Conservation (phyloP, 2,113 vertebrate species). For the Alaudala cheleensis region DNA sequence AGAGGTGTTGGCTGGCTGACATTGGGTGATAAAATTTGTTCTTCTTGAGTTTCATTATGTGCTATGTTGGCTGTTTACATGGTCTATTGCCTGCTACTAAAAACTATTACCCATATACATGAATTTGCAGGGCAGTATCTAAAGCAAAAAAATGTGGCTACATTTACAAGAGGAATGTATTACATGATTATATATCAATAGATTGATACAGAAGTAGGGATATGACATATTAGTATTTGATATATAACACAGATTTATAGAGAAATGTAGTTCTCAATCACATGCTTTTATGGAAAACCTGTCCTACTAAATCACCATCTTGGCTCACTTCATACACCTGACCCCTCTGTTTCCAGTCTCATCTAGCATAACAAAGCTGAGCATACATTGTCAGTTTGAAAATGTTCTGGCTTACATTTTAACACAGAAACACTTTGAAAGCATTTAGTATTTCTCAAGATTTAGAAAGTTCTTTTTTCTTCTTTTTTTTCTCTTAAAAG, state of each 20-base stretch:
- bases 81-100: constrained; percentile 58
- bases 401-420: neutral
- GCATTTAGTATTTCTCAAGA: neutral
- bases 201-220: constrained; percentile 48
- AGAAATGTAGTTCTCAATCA: constrained; percentile 56
- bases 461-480: neutral
- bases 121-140: constrained; percentile 49
- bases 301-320: constrained; percentile 42
- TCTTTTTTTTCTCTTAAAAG: neutral
- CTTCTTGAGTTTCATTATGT: constrained; percentile 36
- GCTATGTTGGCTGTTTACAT: constrained; percentile 58
- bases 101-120: constrained; percentile 53
- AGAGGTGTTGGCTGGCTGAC: neutral
- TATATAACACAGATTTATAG: constrained; percentile 54
- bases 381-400: neutral
- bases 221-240: constrained; percentile 55
- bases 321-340: constrained; percentile 26
- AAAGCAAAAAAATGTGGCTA: constrained; percentile 61
- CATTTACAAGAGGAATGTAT: constrained; percentile 10
- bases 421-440: neutral
- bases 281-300: constrained; percentile 50
- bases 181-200: constrained; percentile 55
- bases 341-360: neutral
- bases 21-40: constrained; percentile 37
- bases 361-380: constrained; percentile 2